Evolutionary conservation across 1,140 invertebrate genomes (phyloP).

Genomic region (Hyposmocoma kahamanoa): DNA sequence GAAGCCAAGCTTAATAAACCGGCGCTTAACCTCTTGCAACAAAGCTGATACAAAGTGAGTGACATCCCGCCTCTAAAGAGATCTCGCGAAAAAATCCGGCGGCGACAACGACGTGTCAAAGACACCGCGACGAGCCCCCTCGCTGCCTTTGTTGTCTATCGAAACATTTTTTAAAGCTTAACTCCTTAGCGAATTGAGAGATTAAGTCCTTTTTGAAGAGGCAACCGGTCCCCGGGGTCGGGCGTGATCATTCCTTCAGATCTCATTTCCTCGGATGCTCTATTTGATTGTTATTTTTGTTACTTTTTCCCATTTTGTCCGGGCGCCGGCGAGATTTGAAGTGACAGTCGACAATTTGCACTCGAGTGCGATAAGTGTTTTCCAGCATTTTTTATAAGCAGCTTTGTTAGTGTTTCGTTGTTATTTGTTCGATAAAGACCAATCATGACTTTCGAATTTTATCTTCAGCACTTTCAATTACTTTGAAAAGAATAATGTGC

Average conservation of each 20-base stretch:
- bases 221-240: conserved; percentile 62
- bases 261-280: conserved; percentile 69
- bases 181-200: conserved; percentile 73
- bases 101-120: conserved; percentile 65
- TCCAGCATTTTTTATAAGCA: conserved; percentile 62
- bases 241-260: conserved; percentile 68
- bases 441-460: too few relatives aligned
- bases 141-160: conserved; percentile 64
- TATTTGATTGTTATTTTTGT: conserved; percentile 73
- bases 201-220: conserved; percentile 71
- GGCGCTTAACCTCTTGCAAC: conserved; percentile 64
- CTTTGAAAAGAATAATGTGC: too few relatives aligned
- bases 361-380: conserved; percentile 70
- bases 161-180: conserved; percentile 72
- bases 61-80: conserved; percentile 62
- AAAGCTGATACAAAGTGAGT: conserved; percentile 69
- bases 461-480: too few relatives aligned
- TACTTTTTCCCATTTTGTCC: conserved; percentile 58
- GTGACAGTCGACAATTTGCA: conserved; percentile 69
- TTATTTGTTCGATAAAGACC: too few relatives aligned
- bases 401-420: conserved; percentile 51
- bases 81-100: conserved; percentile 66
- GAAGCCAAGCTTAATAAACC: conserved; percentile 67
- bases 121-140: conserved; percentile 50
- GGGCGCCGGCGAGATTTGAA: conserved; percentile 55